Base-by-base conservation (phyloP, 2,113 vertebrate genomes). In the Cololabis saira region DNA sequence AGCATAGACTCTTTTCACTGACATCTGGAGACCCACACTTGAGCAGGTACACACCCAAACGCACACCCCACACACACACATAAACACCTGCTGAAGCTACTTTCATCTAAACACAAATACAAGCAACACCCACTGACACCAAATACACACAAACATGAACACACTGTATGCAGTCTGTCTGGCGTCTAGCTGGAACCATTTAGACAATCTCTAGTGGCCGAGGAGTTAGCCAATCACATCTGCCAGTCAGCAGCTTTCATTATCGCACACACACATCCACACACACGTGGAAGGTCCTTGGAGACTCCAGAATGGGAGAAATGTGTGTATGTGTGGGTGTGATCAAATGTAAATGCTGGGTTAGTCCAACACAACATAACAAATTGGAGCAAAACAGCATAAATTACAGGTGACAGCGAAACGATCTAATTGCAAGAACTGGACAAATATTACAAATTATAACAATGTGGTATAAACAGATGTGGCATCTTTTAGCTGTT, bases 131-230 rank as follows among this genome's bases (percentile, higher is more conserved):
- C 63, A 68, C 48, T 47, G 57, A 17, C 64, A 49, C 37, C 15
- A 33, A 27, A 37, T 16, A 68, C 78, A 69, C 80, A 57, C 67
- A 64, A 57, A 61, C 54, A 55, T 1, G 49, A 12, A 71, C 65
- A 74, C 74, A 65, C 17, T n/a, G 44, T 19, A 60, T 48, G 59
- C 69, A 43, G 83, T 54, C 80, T 82, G 82, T 80, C 80, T 86
- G 86, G 84, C 76, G 82, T 85, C 84, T 74, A n/a, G 47, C 88
- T 87, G 88, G 80, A 81, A 87, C 84, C 86, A 43, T 77, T 74
- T 40, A 79, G 86, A 62, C 76, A 19, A 71, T 88, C 86, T 85
- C 80, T 68, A 55, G 82, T 82, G 82, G 65, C 56, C 60, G 43
- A 59, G 63, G 66, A 80, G 45, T 50, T 54, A 81, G 71, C 74